Conservation (phyloP, 2,888 invertebrate species). For the Pristionchus fissidentatus region DNA sequence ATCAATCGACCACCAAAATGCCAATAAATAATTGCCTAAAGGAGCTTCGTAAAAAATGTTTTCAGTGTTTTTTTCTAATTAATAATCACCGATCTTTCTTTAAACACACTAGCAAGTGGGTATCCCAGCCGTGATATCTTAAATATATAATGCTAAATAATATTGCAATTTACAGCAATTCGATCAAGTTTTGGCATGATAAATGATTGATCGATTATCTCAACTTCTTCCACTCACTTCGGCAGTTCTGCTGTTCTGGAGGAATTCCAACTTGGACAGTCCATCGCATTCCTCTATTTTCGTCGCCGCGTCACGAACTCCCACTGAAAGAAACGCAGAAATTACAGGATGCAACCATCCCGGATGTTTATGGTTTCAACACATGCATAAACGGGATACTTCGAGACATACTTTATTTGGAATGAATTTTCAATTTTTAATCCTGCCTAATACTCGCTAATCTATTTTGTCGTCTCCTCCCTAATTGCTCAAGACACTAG, state of each 20-base stretch:
- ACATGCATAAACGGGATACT: too few relatives aligned
- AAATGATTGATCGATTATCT: too few relatives aligned
- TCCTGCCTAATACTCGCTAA: neutral
- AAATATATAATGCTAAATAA: neutral
- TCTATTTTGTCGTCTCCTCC: too few relatives aligned
- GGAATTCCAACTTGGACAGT: slow-evolving; percentile 40
- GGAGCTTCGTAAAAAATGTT: too few relatives aligned
- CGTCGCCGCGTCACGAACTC: neutral
- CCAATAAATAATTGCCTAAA: neutral
- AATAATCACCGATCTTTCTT: too few relatives aligned
- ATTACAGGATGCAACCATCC: neutral
- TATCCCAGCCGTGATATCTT: neutral
- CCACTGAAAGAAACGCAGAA: neutral
- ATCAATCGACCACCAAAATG: neutral
- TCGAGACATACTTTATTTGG: neutral
- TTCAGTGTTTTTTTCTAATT: too few relatives aligned
- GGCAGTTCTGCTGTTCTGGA: slow-evolving; percentile 1
- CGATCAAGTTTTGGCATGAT: neutral
- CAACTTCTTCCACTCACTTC: too few relatives aligned
- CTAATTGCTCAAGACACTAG: too few relatives aligned
- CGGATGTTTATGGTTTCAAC: neutral
- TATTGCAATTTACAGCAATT: too few relatives aligned
- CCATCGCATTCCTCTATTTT: slow-evolving; percentile 40
- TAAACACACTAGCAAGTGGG: too few relatives aligned
- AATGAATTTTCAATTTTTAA: neutral